These are phyloP conservation scores for Cichladusa arquata DNA, from an alignment of 2,113 vertebrate species.

Conservation along the genomic window DNA sequence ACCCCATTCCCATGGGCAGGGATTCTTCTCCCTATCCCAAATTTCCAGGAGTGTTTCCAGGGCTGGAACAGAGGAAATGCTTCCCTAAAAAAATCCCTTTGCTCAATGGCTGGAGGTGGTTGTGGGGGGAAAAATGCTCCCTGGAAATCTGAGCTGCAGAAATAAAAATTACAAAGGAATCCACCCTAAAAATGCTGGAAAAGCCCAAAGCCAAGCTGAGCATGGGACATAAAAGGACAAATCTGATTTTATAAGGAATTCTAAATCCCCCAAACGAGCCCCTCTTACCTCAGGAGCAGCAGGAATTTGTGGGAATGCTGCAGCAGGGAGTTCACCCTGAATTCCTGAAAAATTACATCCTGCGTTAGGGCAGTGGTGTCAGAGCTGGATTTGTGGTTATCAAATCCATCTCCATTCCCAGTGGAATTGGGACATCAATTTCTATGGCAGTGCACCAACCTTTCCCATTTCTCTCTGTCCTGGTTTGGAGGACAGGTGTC, in stretches of 20 bases:
- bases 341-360: neutral
- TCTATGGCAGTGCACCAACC: neutral
- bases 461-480: neutral
- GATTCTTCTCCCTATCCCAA: neutral
- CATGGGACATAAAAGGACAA: neutral
- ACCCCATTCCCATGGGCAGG: no score
- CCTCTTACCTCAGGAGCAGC: neutral
- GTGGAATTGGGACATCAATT: neutral
- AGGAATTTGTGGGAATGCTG: neutral
- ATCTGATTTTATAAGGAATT: neutral
- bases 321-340: neutral
- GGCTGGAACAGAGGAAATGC: neutral
- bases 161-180: neutral
- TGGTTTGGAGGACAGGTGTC: no score
- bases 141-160: neutral
- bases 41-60: neutral
- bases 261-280: neutral
- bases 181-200: neutral
- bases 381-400: neutral
- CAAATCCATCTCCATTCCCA: neutral
- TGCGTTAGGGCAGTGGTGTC: neutral
- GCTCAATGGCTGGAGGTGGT: rapidly evolving
- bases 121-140: neutral
- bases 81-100: neutral
- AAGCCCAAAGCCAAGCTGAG: neutral